Base-by-base conservation (phyloP, 2,888 invertebrate species). In the Sminthurides aquaticus region DNA sequence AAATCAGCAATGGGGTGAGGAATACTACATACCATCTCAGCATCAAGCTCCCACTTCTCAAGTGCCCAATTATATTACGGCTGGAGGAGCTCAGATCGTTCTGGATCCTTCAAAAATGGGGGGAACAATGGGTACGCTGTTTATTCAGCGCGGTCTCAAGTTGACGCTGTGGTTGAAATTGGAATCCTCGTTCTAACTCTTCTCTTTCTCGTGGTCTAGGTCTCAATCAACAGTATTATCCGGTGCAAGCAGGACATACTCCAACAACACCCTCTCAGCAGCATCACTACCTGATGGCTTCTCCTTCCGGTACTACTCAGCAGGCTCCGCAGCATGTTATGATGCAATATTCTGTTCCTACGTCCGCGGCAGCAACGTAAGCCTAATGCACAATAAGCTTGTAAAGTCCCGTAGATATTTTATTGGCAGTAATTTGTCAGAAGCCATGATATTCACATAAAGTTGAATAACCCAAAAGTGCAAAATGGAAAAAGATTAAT, bases 311-410 rank as follows among this genome's bases (percentile, higher is more conserved):
- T 26, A n/a, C 58, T 24, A 20, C 52, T 25, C 55, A 25, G 27
- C 64, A 57, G 34, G 18, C 28, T 25, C 62, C 28, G 27, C 64
- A 64, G 49, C 64, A 28, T 52, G 64, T 64, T 22, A 43, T 64
- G 60, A 64, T 64, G 64, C 64, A 64, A 64, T 64, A 64, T 60
- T 64, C 64, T 29, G 64, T 64, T 58, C 64, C 64, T 54, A 64
- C 59, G 2, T 60, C 64, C 34, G 59, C 64, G 5, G 49, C 64
- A 25, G 24, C 62, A 18, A 27, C 27, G 63, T 63, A 48, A 56
- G 22, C 5, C 20, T 24, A 20, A 52, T 43, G 48, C 18, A 57
- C 26, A 26, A 2, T 57, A 28, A 57, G 18, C 3, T n/a, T n/a
- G n/a, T n/a, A n/a, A n/a, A n/a, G n/a, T n/a, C n/a, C n/a, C n/a